Conservation (phyloP, 37 sponge, comb jelly and placozoan genomes). For the Haliclona indistincta region DNA sequence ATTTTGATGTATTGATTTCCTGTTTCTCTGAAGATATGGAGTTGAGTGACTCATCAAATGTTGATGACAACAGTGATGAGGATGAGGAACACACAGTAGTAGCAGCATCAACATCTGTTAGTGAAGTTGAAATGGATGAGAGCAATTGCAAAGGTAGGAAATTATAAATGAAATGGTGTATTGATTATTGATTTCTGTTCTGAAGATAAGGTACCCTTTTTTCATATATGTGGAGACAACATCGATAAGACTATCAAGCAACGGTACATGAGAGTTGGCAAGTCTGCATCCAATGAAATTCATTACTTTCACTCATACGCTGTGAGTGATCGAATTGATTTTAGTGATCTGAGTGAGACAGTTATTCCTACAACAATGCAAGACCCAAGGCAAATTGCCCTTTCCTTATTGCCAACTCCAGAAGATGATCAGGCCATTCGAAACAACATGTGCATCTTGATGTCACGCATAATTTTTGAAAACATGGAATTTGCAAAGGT, state of each 20-base stretch:
- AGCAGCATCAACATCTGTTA: neutral
- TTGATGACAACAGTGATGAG: neutral
- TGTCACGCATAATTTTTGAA: neutral
- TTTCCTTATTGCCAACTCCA: conserved; percentile 7
- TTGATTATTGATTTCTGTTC: too few species aligned
- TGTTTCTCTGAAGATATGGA: too few species aligned
- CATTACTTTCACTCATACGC: conserved; percentile 15
- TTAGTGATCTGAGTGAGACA: neutral
- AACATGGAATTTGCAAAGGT: neutral
- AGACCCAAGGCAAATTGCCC: neutral
- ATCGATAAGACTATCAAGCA: conserved; percentile 2
- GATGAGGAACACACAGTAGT: neutral
- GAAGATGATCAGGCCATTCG: conserved; percentile 6
- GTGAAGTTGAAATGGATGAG: neutral
- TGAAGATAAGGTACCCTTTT: neutral
- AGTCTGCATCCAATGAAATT: neutral
- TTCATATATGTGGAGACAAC: conserved; percentile 23
- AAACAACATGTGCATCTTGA: neutral
- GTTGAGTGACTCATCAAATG: neutral
- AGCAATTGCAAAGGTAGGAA: too few species aligned
- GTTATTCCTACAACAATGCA: neutral
- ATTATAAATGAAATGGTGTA: too few species aligned
- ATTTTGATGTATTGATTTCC: too few species aligned
- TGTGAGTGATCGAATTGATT: conserved; percentile 9
- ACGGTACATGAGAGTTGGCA: conserved; percentile 13